Base-by-base conservation (phyloP, 2,888 invertebrate genomes). In the Cloeon dipterum region DNA sequence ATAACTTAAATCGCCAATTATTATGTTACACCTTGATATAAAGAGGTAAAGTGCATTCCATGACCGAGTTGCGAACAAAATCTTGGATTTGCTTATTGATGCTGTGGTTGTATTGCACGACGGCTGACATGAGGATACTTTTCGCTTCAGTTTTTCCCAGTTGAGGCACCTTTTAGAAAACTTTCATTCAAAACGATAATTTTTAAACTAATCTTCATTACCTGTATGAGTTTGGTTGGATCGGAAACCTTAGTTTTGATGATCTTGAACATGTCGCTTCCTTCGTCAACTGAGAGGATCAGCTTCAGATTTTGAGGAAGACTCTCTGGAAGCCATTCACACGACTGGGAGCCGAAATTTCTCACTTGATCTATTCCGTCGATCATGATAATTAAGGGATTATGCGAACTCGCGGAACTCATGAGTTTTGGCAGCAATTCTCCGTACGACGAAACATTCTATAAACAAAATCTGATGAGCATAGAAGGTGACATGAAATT, bases 231-330 rank as follows among this genome's bases (percentile, higher is more conserved):
- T 29, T 29, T 29, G 14, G 10, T 29, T 14, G 29, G 29, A 14
- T 29, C 29, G 11, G 29, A 14, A n/a, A 29, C 14, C n/a, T 29
- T 29, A 7, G 5, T 37, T 4, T 39, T 14, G 3, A 38, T 14
- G 5, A 21, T 17, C 8, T 11, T 11, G 14, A 20, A 20, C 14
- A 25, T 23, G 5, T 35, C 51, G 42, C 57, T 58, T 52, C 64
- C 65, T 52, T 70, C 70, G 33, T 69, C 65, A 45, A 71, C 68
- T 5, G 79, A 77, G 46, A 82, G 57, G 40, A 86, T 69, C 47
- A 86, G 58, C 57, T 79, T 79, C 36, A 77, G 72, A 50, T 76
- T 69, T 38, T 68, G 64, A 4, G 81, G 79, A 43, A 85, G 58
- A 35, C 68, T 65, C 37, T 63, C 61, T 5, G 83, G 82, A 44